phyloP scores from a whole-genome alignment of 2,888 invertebrate genomes.

The Furcula furcula region DNA sequence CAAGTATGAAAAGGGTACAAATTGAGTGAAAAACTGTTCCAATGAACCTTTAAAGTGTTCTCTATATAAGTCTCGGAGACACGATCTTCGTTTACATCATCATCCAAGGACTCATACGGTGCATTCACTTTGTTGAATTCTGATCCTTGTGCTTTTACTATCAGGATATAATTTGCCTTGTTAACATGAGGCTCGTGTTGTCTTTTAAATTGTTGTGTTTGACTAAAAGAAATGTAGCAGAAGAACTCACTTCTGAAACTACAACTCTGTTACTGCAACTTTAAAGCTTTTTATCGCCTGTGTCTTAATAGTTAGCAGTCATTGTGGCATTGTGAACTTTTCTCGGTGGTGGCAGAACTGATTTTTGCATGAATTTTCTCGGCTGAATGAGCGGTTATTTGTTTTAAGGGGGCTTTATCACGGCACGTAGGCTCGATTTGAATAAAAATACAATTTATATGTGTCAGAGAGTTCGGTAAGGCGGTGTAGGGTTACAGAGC shows the following conservation, averaged over 20 bases:
- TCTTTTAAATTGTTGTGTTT: slow-evolving; percentile 46
- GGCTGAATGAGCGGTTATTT: slow-evolving; percentile 66
- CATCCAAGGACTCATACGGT: slow-evolving; percentile 49
- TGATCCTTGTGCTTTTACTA: slow-evolving; percentile 44
- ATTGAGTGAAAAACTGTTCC: slow-evolving; percentile 63
- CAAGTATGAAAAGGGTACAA: slow-evolving; percentile 52
- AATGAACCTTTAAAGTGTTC: slow-evolving; percentile 60
- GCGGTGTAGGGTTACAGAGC: slow-evolving; percentile 75
- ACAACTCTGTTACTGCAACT: slow-evolving; percentile 68
- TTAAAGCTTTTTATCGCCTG: slow-evolving; percentile 63
- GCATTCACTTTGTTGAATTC: slow-evolving; percentile 36
- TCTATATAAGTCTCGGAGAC: slow-evolving; percentile 52
- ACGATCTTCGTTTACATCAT: slow-evolving; percentile 51
- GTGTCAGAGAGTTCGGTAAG: slow-evolving; percentile 72
- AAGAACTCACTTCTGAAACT: slow-evolving; percentile 53
- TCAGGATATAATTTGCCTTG: slow-evolving; percentile 50
- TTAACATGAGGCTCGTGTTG: slow-evolving; percentile 41
- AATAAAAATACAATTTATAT: slow-evolving; percentile 82
- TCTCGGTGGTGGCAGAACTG: slow-evolving; percentile 39
- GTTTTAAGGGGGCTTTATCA: slow-evolving; percentile 76
- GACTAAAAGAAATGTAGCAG: slow-evolving; percentile 53
- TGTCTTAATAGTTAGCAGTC: slow-evolving; percentile 27
- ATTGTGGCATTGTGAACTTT: slow-evolving; percentile 40
- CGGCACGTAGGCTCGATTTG: slow-evolving; percentile 77
- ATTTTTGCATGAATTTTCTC: slow-evolving; percentile 37